Base-by-base conservation (phyloP, 2,113 vertebrate species). In the Limanda limanda region DNA sequence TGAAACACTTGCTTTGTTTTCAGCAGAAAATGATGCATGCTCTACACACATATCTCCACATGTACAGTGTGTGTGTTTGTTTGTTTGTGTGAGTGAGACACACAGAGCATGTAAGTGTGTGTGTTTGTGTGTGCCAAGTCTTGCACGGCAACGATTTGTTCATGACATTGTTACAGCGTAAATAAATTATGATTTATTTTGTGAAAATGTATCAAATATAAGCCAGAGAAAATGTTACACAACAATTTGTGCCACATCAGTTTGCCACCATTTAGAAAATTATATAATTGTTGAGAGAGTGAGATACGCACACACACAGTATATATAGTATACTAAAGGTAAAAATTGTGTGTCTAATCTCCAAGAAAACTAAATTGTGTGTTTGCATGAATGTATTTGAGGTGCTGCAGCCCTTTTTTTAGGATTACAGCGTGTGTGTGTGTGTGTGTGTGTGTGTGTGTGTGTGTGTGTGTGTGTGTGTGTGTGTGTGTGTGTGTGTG, bases 1-100 rank as follows among this genome's bases (percentile, higher is more conserved):
- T 91, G 80, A 45, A 91, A 58, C 0, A 0, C 64, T 68, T 82
- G 72, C 18, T 86, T 91, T 91, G 82, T 86, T 89, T 83, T 79
- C 56, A 70, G 65, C 63, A 72, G 5, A 79, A 75, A 78, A 64
- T 69, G 77, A 78, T 76, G 76, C 79, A 65, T 71, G 25, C 6
- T 14, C 68, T 52, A 20, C 63, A 21, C 68, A 57, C 21, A 45
- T 40, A 51, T n/a, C 62, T 42, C 23, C 0, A 42, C 47, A n/a
- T 71, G 35, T 31, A 31, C 18, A 54, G 65, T 68, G 12, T 64
- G 23, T 8, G 18, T 59, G 37, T 37, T 3, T 52, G 20, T 52
- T 8, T 52, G 59, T 25, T 20, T 45, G 20, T 54, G 51, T 54
- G 60, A 21, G 21, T 45, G 42, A 13, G 42, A 14, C 9, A 9